Conservation (phyloP, 2,797 vertebrate genomes). For the Chiropotes sagulatus region DNA sequence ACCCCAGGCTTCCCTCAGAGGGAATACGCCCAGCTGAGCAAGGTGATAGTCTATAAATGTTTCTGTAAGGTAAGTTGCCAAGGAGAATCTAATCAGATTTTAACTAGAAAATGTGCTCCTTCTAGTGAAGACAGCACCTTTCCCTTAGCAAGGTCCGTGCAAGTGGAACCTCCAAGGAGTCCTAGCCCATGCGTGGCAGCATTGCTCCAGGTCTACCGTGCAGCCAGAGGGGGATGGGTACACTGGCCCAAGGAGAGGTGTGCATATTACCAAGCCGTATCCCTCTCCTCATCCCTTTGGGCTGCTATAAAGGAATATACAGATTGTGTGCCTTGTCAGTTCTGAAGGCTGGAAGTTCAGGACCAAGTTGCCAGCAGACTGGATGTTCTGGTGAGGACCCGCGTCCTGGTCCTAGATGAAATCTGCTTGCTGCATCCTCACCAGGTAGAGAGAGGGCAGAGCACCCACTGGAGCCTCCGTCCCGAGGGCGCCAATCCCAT, state of each 20-base stretch:
- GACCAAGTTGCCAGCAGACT: not conserved
- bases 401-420: not conserved
- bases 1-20: not conserved
- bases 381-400: not conserved
- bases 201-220: not conserved
- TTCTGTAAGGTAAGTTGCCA: not conserved
- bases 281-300: not conserved
- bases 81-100: not conserved
- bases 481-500: not conserved
- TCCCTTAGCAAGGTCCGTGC: not conserved
- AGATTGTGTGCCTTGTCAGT: not conserved
- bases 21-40: not conserved
- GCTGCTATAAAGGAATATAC: not conserved
- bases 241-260: not conserved
- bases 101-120: not conserved
- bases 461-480: not conserved
- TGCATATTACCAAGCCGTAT: not conserved
- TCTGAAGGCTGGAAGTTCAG: not conserved
- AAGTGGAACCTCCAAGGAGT: not conserved
- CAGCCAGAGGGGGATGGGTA: too few relatives aligned
- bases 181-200: rapidly evolving
- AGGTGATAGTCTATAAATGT: not conserved
- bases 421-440: not conserved
- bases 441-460: not conserved
- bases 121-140: not conserved